Base-by-base conservation (phyloP, 2,888 invertebrate genomes). In the Pyrocoelia pectoralis region DNA sequence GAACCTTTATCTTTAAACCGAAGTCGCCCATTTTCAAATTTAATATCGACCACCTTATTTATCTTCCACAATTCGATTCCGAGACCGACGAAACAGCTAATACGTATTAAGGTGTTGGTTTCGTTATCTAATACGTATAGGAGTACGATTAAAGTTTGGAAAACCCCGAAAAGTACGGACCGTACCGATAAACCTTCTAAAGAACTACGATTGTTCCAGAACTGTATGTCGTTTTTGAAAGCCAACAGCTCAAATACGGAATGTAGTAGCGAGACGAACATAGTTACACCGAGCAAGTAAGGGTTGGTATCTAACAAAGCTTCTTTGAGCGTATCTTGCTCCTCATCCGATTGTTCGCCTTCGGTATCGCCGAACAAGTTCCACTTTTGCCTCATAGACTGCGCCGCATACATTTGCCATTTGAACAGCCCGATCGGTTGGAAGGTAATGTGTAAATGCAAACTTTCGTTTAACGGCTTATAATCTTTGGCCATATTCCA, bases 151-250 rank as follows among this genome's bases (percentile, higher is more conserved):
- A 97, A 82, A 0, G 98, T 96, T 80, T 99, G 98, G 82, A 99
- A 98, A 3, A 99, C 97, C 76, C 95, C 96, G 83, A 99, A 99
- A 82, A 99, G 97, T 19, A 99, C 98, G 0, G 96, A 97, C 69
- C 98, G 89, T 2, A 99, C 98, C 0, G 98, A 98, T 38, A 99
- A 85, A 8, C 98, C 98, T 83, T 99, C 98, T 48, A 99, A 84
- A 0, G 97, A 96, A 79, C 98, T 95, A 12, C 98, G 88, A 76
- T 97, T 97, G 74, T 97, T 96, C 99, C 99, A 99, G 80, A 99
- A 99, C 81, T 99, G 99, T 76, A 99, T 99, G 81, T 99, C 99
- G 84, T 99, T 99, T 84, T 99, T 99, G 81, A 99, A 99, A 43
- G 99, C 99, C 58, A 99, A 85, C 71, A 99, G 88, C 81, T 99